These are phyloP conservation scores for Notodonta ziczac DNA, from an alignment of 2,888 invertebrate species.

Conservation along the genomic window DNA sequence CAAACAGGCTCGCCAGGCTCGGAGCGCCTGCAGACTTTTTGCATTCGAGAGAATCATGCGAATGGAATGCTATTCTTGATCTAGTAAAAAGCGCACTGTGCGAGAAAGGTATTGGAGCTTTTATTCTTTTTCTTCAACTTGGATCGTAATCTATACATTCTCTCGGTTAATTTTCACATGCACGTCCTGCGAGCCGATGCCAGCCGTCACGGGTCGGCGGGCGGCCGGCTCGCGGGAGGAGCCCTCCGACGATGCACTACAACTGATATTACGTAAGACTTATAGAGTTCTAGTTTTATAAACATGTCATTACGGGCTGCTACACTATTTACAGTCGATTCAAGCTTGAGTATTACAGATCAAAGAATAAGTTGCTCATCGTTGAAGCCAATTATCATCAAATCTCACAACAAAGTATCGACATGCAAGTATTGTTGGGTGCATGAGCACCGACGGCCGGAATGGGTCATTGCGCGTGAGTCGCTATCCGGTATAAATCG, in stretches of 20 bases:
- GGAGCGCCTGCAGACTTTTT: not conserved
- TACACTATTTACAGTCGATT: too few species aligned
- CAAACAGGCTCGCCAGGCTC: not conserved
- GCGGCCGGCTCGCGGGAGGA: not conserved
- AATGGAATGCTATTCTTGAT: not conserved
- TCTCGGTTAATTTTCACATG: not conserved
- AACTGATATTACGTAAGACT: not conserved
- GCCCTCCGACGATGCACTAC: not conserved
- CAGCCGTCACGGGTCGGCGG: constrained; percentile 1
- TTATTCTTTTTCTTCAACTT: not conserved
- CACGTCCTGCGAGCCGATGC: not conserved
- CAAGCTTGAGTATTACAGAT: too few species aligned
- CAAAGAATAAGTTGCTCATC: too few species aligned
- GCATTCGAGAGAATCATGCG: not conserved
- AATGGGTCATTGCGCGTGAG: too few species aligned
- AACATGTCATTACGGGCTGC: too few species aligned
- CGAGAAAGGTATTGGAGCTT: not conserved
- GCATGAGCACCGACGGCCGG: too few species aligned
- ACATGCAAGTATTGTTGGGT: too few species aligned
- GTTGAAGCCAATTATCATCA: too few species aligned
- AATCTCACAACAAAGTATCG: too few species aligned
- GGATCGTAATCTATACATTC: not conserved
- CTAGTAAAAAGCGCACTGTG: not conserved
- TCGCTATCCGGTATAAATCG: too few species aligned
- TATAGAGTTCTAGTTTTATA: too few species aligned